Evolutionary conservation across 2,113 vertebrate species (phyloP).

Genomic region (Hypanus sabinus): DNA sequence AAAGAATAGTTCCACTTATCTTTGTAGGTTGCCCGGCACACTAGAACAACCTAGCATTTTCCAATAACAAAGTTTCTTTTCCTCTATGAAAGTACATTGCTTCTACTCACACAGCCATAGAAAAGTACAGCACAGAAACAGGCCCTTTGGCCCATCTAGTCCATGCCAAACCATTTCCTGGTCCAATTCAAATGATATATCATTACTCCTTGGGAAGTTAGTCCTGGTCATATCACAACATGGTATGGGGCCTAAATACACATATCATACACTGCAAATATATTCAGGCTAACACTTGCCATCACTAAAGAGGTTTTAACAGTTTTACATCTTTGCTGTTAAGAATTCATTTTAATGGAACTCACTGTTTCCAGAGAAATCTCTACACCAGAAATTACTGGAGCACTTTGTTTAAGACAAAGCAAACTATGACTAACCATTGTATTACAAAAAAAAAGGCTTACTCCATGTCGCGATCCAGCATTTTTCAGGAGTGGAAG

Average conservation of each 20-base stretch:
- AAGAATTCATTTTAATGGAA: neutral
- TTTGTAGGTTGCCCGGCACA: neutral
- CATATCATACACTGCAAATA: neutral
- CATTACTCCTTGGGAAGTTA: neutral
- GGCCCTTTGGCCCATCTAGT: too few relatives aligned
- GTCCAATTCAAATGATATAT: neutral
- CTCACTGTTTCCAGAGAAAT: neutral
- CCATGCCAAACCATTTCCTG: too few relatives aligned
- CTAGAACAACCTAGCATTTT: neutral
- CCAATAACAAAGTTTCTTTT: neutral
- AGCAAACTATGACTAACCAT: neutral
- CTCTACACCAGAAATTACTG: neutral
- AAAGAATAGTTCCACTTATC: neutral
- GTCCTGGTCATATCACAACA: neutral
- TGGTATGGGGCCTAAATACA: neutral
- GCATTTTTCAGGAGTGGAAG: slow-evolving; percentile 42
- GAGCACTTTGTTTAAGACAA: neutral
- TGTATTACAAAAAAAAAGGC: slow-evolving; percentile 38
- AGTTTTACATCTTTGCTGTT: neutral
- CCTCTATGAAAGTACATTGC: neutral
- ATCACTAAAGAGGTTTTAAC: neutral
- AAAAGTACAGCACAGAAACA: too few relatives aligned
- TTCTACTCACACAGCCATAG: neutral
- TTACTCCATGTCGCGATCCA: slow-evolving; percentile 51
- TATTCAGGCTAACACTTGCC: neutral